These are phyloP conservation scores for Cranoglanis bouderius DNA, from an alignment of 2,113 vertebrate genomes.

Conservation along the genomic window DNA sequence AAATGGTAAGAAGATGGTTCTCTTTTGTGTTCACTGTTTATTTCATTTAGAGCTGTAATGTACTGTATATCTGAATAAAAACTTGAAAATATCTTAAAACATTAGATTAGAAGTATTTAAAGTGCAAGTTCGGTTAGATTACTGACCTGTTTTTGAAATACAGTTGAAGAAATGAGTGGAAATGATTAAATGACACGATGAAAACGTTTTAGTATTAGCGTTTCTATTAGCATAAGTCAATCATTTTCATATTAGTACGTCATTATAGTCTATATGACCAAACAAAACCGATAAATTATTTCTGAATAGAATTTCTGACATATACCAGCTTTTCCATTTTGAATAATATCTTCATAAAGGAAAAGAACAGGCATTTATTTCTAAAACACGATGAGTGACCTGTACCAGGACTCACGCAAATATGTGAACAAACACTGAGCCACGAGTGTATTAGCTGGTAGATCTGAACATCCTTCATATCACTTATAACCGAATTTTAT, in stretches of 20 bases:
- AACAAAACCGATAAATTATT: neutral
- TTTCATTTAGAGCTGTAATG: neutral
- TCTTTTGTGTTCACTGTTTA: neutral
- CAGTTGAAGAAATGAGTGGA: too few species aligned
- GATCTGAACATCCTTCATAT: neutral
- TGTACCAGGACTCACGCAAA: neutral
- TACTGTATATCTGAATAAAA: neutral
- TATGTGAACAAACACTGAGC: neutral
- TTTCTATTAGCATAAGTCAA: neutral
- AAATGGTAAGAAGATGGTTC: neutral
- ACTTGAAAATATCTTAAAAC: neutral
- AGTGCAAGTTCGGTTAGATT: neutral
- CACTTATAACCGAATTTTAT: constrained; percentile 9
- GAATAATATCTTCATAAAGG: neutral
- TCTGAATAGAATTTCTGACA: neutral
- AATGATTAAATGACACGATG: too few species aligned
- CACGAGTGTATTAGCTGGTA: neutral
- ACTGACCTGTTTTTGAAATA: neutral
- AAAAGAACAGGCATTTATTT: neutral
- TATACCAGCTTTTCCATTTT: neutral
- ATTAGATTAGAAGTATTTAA: neutral
- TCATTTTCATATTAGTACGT: neutral
- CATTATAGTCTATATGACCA: neutral
- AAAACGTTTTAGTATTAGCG: neutral
- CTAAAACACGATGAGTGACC: neutral